Evolutionary conservation across 2,888 invertebrate species (phyloP).

Genomic region (Rotaria socialis): DNA sequence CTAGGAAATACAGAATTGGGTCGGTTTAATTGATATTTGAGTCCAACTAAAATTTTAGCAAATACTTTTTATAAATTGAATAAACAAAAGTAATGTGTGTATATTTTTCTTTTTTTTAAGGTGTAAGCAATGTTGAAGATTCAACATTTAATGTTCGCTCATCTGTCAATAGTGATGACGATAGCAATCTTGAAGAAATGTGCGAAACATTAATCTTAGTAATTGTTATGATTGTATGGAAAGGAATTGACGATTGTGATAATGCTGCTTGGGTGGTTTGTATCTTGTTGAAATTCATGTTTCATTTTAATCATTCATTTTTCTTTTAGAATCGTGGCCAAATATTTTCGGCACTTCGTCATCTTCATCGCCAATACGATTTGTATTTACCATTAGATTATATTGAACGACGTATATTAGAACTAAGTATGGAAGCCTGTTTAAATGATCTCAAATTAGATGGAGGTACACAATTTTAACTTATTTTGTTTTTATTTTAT

Average conservation of each 20-base stretch:
- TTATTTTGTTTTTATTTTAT: background rate
- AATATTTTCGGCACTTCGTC: constrained; percentile 66
- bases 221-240: constrained; percentile 65
- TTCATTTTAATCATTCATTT: background rate
- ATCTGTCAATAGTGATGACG: background rate
- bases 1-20: too few species aligned
- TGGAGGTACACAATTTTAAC: constrained; percentile 34
- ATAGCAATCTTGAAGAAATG: constrained; percentile 14
- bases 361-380: constrained; percentile 64
- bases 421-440: constrained; percentile 66
- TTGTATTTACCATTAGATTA: constrained; percentile 64
- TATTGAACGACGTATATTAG: constrained; percentile 64
- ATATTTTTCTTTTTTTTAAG: background rate
- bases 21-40: too few species aligned
- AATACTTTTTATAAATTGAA: too few species aligned
- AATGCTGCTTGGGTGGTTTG: constrained; percentile 64
- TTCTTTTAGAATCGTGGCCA: constrained; percentile 63
- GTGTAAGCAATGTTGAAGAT: background rate
- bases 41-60: too few species aligned
- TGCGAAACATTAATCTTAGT: constrained; percentile 10
- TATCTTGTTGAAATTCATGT: background rate
- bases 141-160: background rate
- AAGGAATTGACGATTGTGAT: constrained; percentile 64
- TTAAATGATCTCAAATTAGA: constrained; percentile 50
- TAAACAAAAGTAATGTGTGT: too few species aligned